Base-by-base conservation (phyloP, 1,140 invertebrate species). In the Ceratosolen fusciceps region DNA sequence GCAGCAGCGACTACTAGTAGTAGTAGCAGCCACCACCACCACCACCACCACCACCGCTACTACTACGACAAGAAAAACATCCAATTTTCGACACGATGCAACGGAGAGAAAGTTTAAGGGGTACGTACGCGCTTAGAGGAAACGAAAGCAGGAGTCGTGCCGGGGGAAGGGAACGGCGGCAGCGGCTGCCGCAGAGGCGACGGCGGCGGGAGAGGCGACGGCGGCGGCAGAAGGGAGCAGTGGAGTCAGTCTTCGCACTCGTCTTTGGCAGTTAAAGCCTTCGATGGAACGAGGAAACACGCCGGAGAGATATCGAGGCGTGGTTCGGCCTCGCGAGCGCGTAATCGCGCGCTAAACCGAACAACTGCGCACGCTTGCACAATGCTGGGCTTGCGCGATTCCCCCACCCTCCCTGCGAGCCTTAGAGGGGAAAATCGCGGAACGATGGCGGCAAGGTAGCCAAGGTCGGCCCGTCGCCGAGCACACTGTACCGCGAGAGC, bases 281-380 rank as follows among this genome's bases (percentile, higher is more conserved):
- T 87, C 83, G 83, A 83, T 84, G 84, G 86, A 87, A 87, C 83
- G 85, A 87, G 86, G 85, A 87, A 87, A 87, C 80, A 82, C 79
- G 72, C 31, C 7, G 80, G 81, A 74, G 65, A 81, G 81, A 84
- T 62, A 72, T 80, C 83, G 83, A 88, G 87, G 86, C 82, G 87
- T 87, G 87, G 86, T 82, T 82, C 79, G 71, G 19, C 19, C 29
- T 73, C 31, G 24, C 2, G 70, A 79, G 82, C 81, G 82, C 81
- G 81, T 82, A 86, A 84, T 81, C 80, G 60, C 80, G 74, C 83
- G 49, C 71, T 47, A 65, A 65, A 65, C 21, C 60, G 60, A 65
- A 65, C 60, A n/a, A n/a, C n/a, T n/a, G n/a, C 21, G 9, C 71
- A 5, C 37, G 43, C 39, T 70, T 70, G 29, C 43, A 47, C 67